Evolutionary conservation across 2,113 vertebrate species (phyloP), one percentile per base, ranked within the genome.

Genomic region (Paradoxurus hermaphroditus): DNA sequence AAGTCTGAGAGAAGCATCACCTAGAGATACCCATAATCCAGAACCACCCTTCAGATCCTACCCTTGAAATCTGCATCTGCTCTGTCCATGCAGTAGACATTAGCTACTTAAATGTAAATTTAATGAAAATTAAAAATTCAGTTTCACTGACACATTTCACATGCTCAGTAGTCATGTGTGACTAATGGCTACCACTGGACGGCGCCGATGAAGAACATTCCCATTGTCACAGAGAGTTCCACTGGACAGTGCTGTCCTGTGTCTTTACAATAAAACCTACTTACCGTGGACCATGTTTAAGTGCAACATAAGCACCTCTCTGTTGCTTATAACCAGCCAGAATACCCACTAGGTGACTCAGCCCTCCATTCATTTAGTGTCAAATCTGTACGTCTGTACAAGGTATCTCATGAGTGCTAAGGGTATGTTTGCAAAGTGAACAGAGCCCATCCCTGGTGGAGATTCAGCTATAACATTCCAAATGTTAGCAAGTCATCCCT

Each of bases 91-190:
- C 4, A 62, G 36, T n/a, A 95, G 18, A 4, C 67, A 49, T 51
- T 90, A 29, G 21, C 70, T 84, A 73, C 62, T 86, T 68, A 92
- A 91, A 95, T 87, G 2, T 78, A 72, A 84, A 75, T 67, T 68
- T 36, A 96, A 65, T 94, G 59, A 79, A 59, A 92, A 65, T 78
- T 36, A 25, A 90, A 94, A 87, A 31, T 14, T 92, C 75, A 91
- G 59, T 65, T 67, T 73, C 44, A 34, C 29, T 85, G 59, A 12
- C 53, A 70, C 46, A 75, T 75, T 56, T 86, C 63, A 89, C 81
- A 65, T 34, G 36, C 41, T 93, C 36, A 41, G 5, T 4, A n/a
- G 12, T 72, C 9, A 18, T 23, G 4, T 68, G 59, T 62, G 39
- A 34, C 86, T 73, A 59, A 72, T 4, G n/a, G 51, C 21, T 88